These are phyloP conservation scores for Lepilemur ruficaudatus DNA, from an alignment of 2,797 vertebrate species.

Conservation along the genomic window DNA sequence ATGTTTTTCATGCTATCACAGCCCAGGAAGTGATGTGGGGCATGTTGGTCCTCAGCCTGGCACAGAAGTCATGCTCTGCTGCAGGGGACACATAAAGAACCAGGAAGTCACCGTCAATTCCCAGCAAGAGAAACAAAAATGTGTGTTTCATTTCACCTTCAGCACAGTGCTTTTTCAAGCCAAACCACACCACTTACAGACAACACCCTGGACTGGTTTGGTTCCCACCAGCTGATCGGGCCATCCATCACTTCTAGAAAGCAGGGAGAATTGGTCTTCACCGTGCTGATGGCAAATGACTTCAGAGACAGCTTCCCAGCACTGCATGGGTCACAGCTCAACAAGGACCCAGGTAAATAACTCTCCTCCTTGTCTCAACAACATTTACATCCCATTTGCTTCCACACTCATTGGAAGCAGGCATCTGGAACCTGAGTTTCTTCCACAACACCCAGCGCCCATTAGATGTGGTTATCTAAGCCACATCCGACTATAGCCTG, in stretches of 20 bases:
- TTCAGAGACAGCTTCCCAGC: not conserved
- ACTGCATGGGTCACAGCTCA: not conserved
- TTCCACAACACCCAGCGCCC: not conserved
- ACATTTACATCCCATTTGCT: not conserved
- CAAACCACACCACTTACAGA: not conserved
- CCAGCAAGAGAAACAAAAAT: not conserved
- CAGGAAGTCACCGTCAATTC: not conserved
- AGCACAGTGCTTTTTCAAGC: not conserved
- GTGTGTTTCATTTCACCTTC: not conserved
- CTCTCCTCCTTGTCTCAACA: not conserved
- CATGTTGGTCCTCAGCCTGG: not conserved
- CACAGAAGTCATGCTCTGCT: not conserved
- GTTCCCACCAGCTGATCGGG: not conserved
- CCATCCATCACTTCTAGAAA: not conserved
- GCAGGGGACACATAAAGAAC: constrained; percentile 16
- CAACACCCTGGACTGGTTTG: not conserved
- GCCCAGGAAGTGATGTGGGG: not conserved
- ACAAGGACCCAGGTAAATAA: not conserved
- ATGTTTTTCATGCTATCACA: constrained; percentile 18
- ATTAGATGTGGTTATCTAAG: not conserved
- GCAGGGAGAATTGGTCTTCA: not conserved
- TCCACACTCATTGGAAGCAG: not conserved
- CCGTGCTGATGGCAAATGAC: not conserved
- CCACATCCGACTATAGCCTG: not conserved
- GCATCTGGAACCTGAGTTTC: not conserved